Evolutionary conservation across 1,140 invertebrate genomes (phyloP), one percentile per base, ranked within the genome.

Genomic region (Probaryconus sp.): DNA sequence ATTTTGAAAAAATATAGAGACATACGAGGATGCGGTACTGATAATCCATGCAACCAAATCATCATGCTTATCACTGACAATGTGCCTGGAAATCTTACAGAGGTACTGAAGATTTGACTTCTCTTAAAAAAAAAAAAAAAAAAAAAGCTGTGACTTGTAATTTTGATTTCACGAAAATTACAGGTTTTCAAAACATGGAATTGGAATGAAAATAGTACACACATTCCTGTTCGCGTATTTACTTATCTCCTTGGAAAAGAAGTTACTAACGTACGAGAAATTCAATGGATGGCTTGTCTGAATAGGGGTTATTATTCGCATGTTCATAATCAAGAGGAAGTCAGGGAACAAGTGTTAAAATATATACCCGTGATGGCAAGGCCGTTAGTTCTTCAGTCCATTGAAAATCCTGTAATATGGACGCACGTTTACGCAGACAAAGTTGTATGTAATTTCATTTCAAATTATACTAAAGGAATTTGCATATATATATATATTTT

Each of bases 61-160:
- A 98, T 99, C 33, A 99, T 99, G 97, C 86, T 99, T n/a, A 92
- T 99, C 35, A 99, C 98, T 0, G 98, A 99, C 88, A 97, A 97
- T 20, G 93, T 98, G n/a, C 93, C 96, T 1, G 93, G 94, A 42
- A 97, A 96, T 81, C 91, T 95, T 40, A 96, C 96, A 18, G 92
- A 93, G 70, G 86, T 87, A 68, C n/a, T 20, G 16, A 18, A 18
- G 13, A 26, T 10, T 26, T n/a, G n/a, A n/a, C n/a, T n/a, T 17
- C 6, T 16, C 16, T 28, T 31, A 37, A 37, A 5, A 13, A 14
- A 2, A 37, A 37, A 37, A 6, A 13, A 13, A 17, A 7, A 2
- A 37, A 26, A 7, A 40, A 40, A n/a, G 37, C 7, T 20, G 3
- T 24, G 21, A 4, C 7, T 21, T 21, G 2, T 21, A 43, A 10